Conservation (phyloP, 64 coral and sea anemone genomes). For the Anthopleura sola region DNA sequence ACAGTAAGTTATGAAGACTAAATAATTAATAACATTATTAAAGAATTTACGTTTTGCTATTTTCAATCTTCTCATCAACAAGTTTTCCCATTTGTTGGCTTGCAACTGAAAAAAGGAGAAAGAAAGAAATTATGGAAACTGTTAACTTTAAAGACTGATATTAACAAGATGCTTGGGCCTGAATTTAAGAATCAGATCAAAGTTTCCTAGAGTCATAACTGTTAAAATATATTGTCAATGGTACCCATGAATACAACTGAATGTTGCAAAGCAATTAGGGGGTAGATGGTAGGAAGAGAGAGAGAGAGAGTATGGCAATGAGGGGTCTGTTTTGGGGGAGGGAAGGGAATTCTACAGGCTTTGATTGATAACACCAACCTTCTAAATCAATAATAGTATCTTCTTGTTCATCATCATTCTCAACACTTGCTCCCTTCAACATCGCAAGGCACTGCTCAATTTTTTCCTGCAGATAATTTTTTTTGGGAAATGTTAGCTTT, state of each 20-base stretch:
- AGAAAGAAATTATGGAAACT: not conserved
- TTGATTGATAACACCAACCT: conserved; percentile 37
- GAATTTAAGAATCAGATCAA: too few relatives aligned
- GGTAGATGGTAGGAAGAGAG: too few relatives aligned
- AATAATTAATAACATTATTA: not conserved
- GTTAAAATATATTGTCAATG: too few relatives aligned
- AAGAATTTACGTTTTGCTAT: conserved; percentile 55
- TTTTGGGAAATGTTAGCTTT: not conserved
- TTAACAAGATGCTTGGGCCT: not conserved
- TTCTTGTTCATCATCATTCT: conserved; percentile 69
- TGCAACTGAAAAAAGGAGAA: conserved; percentile 37
- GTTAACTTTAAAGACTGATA: not conserved
- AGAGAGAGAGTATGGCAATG: too few relatives aligned
- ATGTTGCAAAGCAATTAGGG: too few relatives aligned
- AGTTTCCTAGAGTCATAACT: too few relatives aligned
- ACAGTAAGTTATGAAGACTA: too few relatives aligned
- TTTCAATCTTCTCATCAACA: conserved; percentile 68
- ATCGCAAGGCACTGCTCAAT: conserved; percentile 71
- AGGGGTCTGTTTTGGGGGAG: too few relatives aligned
- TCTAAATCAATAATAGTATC: conserved; percentile 79
- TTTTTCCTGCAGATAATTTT: conserved; percentile 45
- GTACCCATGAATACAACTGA: too few relatives aligned
- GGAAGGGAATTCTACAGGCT: too few relatives aligned
- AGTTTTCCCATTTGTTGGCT: conserved; percentile 63
- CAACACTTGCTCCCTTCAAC: conserved; percentile 80